Conservation (phyloP, 2,888 invertebrate genomes). For the Lepidocyrtoides sp. region DNA sequence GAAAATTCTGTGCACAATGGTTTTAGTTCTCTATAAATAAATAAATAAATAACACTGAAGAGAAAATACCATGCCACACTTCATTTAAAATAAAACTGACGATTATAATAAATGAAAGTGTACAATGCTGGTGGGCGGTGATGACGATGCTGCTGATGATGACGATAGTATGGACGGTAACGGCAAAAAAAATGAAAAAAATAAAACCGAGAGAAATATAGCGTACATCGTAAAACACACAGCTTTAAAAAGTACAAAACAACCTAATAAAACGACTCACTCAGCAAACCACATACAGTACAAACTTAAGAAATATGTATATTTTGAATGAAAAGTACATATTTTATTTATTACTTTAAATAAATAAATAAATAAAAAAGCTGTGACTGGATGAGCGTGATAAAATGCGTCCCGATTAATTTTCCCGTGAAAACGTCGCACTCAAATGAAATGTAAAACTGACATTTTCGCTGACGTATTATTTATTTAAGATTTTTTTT, state of each 20-base stretch:
- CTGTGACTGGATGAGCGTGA: neutral
- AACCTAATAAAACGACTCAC: neutral
- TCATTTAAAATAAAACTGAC: neutral
- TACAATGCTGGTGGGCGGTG: neutral
- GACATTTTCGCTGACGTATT: neutral
- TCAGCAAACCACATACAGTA: no score
- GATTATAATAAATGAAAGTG: neutral
- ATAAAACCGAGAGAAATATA: neutral
- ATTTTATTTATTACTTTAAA: no score
- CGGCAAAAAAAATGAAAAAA: neutral
- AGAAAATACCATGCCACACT: neutral
- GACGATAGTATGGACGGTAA: neutral
- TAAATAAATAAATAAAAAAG: no score
- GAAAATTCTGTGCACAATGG: no score
- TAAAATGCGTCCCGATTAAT: conserved; percentile 40
- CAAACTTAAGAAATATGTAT: no score
- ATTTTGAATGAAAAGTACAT: no score
- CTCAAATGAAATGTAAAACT: conserved; percentile 23
- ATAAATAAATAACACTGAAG: neutral
- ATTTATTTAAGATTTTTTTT: conserved; percentile 8
- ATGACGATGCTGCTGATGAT: neutral
- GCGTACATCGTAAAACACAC: neutral
- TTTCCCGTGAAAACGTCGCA: no score
- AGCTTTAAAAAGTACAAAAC: neutral
- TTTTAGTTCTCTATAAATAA: no score